Base-by-base conservation (phyloP, 2,888 invertebrate species). In the Cataglyphis livida region DNA sequence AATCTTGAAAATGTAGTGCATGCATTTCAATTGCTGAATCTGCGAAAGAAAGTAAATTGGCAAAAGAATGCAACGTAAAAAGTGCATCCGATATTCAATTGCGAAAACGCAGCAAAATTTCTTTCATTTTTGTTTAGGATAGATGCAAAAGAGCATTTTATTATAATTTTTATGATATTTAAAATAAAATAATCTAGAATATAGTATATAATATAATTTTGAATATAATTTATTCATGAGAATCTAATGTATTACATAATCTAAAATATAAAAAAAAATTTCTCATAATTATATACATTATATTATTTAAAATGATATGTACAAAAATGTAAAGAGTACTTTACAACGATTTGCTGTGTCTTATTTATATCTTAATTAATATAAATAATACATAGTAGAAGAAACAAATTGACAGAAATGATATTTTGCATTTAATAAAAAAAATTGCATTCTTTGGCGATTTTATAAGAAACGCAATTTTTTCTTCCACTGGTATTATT, bases 381-480 rank as follows among this genome's bases (percentile, higher is more conserved):
- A 41, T 41, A 44, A 44, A 15, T 59, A 59, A 12, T 21, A 44
- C 5, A 12, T 10, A 18, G 18, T 32, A 38, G 1, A 21, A 35
- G 1, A 9, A 44, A 4, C 1, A 25, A 59, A 15, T 48, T 44
- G 59, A 68, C 12, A 65, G 5, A 44, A 71, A 71, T 70, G 7
- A 48, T 71, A 79, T 79, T 44, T 35, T 28, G 57, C 7, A 18
- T 18, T 12, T 6, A 32, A 78, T 61, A 71, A 35, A 9, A 5
- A 59, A 41, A 71, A 38, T 79, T 70, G 44, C 59, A 71, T 21
- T 44, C 35, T 9, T 28, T 7, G n/a, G 0, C n/a, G 15, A 35
- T 51, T n/a, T 65, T 12, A 70, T 59, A 18, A 61, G 12, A 25
- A 59, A 71, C 44, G 78, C 71, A 70, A 70, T 79, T 71, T 79